These are phyloP conservation scores for Galendromus occidentalis DNA, from an alignment of 1,140 invertebrate genomes.

Conservation along the genomic window DNA sequence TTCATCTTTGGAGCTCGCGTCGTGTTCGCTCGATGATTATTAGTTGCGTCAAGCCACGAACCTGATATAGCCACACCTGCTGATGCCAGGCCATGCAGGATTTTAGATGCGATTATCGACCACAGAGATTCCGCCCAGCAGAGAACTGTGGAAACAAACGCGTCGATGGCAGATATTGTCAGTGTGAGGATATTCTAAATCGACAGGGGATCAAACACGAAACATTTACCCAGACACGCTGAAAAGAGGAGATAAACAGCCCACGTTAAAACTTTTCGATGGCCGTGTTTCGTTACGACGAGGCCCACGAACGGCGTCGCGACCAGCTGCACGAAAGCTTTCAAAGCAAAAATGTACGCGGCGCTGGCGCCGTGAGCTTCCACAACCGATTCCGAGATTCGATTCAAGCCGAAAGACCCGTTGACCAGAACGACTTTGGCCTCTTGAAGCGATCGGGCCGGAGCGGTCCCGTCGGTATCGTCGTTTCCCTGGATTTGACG, in stretches of 20 bases:
- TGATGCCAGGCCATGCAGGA: background rate
- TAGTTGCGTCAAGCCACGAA: background rate
- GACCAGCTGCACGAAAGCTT: background rate
- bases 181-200: background rate
- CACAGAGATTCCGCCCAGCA: background rate
- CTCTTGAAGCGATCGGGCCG: background rate
- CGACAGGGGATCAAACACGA: background rate
- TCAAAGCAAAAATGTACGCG: background rate
- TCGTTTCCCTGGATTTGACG: background rate
- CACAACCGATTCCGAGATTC: background rate
- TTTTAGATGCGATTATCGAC: background rate
- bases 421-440: background rate
- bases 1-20: background rate
- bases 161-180: background rate
- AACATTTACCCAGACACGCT: background rate
- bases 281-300: background rate
- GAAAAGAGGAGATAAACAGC: background rate
- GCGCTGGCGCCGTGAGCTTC: background rate
- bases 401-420: background rate
- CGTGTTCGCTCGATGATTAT: background rate
- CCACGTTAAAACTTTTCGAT: background rate
- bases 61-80: slow-evolving; percentile 7
- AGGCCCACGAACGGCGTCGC: background rate
- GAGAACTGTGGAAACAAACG: background rate
- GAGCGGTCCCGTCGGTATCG: background rate